phyloP scores from a whole-genome alignment of 2,797 vertebrate species.

The Pangasius djambal region DNA sequence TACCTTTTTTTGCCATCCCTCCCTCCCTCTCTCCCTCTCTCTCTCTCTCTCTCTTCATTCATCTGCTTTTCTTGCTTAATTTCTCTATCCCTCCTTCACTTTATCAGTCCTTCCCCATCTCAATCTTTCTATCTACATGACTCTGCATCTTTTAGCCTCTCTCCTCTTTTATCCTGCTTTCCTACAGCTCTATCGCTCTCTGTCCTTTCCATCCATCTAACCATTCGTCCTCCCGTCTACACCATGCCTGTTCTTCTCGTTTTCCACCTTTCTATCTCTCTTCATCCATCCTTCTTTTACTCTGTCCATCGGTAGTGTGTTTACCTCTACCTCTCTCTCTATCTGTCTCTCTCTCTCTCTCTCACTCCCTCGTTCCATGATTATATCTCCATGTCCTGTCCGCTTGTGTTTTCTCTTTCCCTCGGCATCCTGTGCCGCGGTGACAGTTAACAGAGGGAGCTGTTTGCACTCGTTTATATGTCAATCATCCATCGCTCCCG shows the following conservation, averaged over 20 bases:
- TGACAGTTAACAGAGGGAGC: slow-evolving; percentile 79
- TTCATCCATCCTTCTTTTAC: background rate
- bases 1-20: background rate
- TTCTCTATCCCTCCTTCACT: background rate
- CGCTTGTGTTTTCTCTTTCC: slow-evolving; percentile 61
- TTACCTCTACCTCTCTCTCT: background rate
- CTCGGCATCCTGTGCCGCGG: slow-evolving; percentile 59
- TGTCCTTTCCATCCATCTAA: background rate
- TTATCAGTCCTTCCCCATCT: background rate
- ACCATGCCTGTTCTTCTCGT: background rate
- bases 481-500: slow-evolving; percentile 71
- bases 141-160: background rate
- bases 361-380: slow-evolving; percentile 20
- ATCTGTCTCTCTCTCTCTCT: background rate
- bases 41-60: background rate
- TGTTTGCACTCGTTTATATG: slow-evolving; percentile 78
- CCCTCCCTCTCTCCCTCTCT: background rate
- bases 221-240: background rate
- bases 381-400: slow-evolving; percentile 51
- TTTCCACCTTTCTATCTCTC: background rate
- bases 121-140: background rate
- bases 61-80: too few relatives aligned
- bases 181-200: background rate
- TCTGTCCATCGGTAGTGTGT: background rate
- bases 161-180: background rate